phyloP scores from a whole-genome alignment of 2,113 vertebrate genomes.

The Agelaius tricolor region DNA sequence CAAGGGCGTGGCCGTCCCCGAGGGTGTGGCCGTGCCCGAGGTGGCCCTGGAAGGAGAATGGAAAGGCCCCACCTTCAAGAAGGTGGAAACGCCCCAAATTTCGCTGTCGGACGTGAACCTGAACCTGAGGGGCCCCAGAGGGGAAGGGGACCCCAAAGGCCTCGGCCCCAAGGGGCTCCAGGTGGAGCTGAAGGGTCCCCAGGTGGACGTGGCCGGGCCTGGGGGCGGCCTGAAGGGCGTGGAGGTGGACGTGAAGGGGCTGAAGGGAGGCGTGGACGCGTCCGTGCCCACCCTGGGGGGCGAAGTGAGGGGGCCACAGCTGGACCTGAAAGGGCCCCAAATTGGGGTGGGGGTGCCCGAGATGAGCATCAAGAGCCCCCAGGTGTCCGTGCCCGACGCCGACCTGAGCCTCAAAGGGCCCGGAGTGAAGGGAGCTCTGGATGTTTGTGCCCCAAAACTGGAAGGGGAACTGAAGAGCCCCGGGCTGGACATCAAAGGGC shows the following conservation, averaged over 20 bases:
- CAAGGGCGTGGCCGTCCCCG: not conserved
- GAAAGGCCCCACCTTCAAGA: constrained; percentile 47
- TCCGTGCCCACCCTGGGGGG: not conserved
- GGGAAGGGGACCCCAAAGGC: constrained; percentile 43
- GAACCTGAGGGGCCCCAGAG: constrained; percentile 55
- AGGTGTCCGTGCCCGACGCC: constrained; percentile 27
- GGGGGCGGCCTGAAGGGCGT: constrained; percentile 16
- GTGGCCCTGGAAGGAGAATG: constrained; percentile 40
- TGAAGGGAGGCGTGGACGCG: constrained; percentile 37
- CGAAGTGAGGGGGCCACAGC: not conserved
- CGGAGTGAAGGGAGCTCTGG: constrained; percentile 41
- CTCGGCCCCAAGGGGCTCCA: constrained; percentile 50
- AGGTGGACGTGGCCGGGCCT: not conserved
- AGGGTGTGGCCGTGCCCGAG: not conserved
- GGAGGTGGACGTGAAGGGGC: constrained; percentile 45
- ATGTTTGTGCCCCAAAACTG: not conserved
- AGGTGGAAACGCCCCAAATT: constrained; percentile 71
- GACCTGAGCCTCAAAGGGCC: constrained; percentile 63
- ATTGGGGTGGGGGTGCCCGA: not conserved
- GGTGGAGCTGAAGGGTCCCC: constrained; percentile 13
- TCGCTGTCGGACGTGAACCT: constrained; percentile 72
- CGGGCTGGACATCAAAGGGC: not conserved
- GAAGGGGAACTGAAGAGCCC: constrained; percentile 58
- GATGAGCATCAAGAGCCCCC: not conserved
- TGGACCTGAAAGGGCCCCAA: constrained; percentile 47